Evolutionary conservation across 2,797 vertebrate genomes (phyloP).

Genomic region (Meriones psammophilus): DNA sequence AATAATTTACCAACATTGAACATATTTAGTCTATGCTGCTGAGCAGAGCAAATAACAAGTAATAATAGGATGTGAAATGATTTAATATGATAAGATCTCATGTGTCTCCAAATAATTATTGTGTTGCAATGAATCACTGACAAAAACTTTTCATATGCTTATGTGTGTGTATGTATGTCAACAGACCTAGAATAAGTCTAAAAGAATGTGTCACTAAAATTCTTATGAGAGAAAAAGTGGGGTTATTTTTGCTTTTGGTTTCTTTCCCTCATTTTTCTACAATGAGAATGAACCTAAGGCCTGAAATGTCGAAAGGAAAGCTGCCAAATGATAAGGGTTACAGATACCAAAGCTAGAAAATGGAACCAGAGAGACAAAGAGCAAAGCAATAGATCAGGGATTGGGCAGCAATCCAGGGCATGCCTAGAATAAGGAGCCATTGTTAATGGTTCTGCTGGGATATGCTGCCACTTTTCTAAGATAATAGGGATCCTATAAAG

Average conservation of each 20-base stretch:
- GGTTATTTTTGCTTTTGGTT: conserved; percentile 62
- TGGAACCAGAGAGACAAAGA: conserved; percentile 64
- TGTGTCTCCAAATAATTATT: conserved; percentile 2
- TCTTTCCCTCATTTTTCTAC: conserved; percentile 62
- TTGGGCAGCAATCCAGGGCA: conserved; percentile 67
- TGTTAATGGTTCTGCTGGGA: conserved; percentile 68
- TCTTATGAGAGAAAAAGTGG: conserved; percentile 26
- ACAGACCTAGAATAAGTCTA: neutral
- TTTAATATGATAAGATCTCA: neutral
- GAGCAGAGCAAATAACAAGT: neutral
- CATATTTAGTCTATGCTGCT: neutral
- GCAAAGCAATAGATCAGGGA: conserved; percentile 60
- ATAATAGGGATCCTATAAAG: conserved; percentile 46
- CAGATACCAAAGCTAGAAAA: conserved; percentile 73
- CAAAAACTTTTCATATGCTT: neutral
- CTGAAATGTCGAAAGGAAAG: conserved; percentile 53
- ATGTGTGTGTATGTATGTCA: neutral
- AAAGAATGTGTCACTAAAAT: neutral
- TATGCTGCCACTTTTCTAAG: conserved; percentile 58
- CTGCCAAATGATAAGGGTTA: conserved; percentile 73
- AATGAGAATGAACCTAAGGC: conserved; percentile 20
- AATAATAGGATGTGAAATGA: neutral
- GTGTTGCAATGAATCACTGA: neutral
- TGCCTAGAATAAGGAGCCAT: conserved; percentile 58
- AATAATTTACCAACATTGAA: neutral